phyloP scores from a whole-genome alignment of 92 coral and sea anemone species.

The Parazoanthus atlanticus region DNA sequence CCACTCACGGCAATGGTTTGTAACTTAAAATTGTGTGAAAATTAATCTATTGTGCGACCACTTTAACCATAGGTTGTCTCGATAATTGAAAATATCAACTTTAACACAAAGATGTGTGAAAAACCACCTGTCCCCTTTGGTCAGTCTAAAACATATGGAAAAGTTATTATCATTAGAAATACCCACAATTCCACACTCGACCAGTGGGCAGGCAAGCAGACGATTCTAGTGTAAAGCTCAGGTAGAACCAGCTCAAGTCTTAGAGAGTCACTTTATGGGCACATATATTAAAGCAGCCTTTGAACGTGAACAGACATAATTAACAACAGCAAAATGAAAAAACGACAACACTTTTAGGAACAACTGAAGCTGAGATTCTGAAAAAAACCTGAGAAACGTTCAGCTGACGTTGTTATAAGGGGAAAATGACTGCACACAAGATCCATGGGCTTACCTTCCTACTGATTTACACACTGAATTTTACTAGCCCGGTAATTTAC shows the following conservation, averaged over 20 bases:
- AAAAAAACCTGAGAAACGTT: background rate
- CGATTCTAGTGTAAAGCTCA: too few species aligned
- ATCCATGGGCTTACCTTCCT: background rate
- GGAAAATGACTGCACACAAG: background rate
- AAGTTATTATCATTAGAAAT: background rate
- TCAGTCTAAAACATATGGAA: slow-evolving; percentile 10
- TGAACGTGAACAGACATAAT: too few species aligned
- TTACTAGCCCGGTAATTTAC: background rate
- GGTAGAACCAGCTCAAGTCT: background rate
- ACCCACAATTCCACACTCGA: slow-evolving; percentile 30
- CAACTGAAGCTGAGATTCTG: too few species aligned
- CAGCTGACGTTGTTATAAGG: background rate
- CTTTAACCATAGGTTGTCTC: slow-evolving; percentile 31
- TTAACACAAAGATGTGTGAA: slow-evolving; percentile 20
- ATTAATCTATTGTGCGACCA: slow-evolving; percentile 47
- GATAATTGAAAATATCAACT: slow-evolving; percentile 44
- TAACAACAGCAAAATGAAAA: too few species aligned
- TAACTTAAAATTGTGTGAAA: slow-evolving; percentile 25
- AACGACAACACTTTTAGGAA: background rate
- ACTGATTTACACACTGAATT: too few species aligned
- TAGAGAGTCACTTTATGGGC: background rate
- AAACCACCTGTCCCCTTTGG: slow-evolving; percentile 29
- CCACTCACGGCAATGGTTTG: slow-evolving; percentile 17
- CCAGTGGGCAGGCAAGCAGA: background rate
- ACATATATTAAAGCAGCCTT: too few species aligned